phyloP scores from a whole-genome alignment of 2,888 invertebrate species.

The Synanthedon myopaeformis region DNA sequence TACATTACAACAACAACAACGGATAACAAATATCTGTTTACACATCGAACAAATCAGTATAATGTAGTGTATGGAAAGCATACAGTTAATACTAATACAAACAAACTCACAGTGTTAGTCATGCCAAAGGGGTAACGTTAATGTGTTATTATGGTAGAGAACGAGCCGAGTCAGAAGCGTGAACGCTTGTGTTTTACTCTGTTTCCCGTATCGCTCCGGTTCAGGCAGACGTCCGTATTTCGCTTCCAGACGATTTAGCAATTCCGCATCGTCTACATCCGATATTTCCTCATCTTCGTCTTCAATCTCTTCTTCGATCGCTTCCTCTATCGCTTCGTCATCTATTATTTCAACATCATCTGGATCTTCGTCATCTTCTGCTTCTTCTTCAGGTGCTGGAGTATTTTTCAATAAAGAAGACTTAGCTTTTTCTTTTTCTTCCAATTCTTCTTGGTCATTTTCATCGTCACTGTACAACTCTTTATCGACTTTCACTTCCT shows the following conservation, averaged over 20 bases:
- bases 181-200: conserved; percentile 36
- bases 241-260: conserved; percentile 76
- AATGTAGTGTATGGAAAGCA: no score
- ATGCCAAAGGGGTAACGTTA: conserved; percentile 20
- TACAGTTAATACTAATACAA: no score
- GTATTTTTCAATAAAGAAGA: conserved; percentile 10
- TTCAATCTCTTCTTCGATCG: conserved; percentile 56
- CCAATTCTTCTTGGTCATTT: conserved; percentile 49
- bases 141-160: conserved; percentile 11
- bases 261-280: conserved; percentile 77
- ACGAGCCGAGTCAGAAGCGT: conserved; percentile 31
- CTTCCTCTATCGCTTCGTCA: conserved; percentile 59
- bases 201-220: conserved; percentile 50
- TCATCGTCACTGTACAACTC: conserved; percentile 53
- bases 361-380: conserved; percentile 39
- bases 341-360: conserved; percentile 61
- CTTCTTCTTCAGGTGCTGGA: conserved; percentile 18
- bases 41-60: no score
- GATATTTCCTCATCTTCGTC: conserved; percentile 68
- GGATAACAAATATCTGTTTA: no score
- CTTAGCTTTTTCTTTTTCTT: conserved; percentile 34
- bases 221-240: conserved; percentile 79
- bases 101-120: conserved; percentile 52
- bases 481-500: conserved; percentile 28
- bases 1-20: no score